Conservation (phyloP, 2,888 invertebrate species). For the Siphlonurus alternatus region DNA sequence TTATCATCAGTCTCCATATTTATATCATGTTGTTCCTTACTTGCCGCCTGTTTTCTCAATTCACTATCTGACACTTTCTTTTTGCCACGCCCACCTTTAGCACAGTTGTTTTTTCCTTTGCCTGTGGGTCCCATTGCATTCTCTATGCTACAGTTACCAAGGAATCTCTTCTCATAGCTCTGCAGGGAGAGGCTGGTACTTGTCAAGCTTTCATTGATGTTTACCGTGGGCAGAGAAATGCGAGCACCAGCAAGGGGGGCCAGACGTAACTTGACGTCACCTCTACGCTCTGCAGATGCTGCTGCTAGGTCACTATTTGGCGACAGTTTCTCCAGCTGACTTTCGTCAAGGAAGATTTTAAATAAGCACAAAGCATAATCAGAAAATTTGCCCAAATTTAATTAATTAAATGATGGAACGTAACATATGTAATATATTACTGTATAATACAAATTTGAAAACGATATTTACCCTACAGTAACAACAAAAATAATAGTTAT, state of each 20-base stretch:
- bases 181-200: conserved; percentile 61
- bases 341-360: background rate
- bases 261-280: conserved; percentile 18
- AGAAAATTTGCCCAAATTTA: too few species aligned
- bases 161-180: conserved; percentile 48
- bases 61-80: conserved; percentile 1
- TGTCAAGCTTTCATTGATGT: conserved; percentile 58
- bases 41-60: background rate
- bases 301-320: too few species aligned
- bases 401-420: too few species aligned
- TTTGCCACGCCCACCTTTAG: background rate
- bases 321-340: background rate
- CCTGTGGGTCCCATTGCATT: background rate
- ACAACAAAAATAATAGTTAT: too few species aligned
- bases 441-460: too few species aligned
- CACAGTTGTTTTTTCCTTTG: background rate
- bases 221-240: conserved; percentile 53
- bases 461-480: too few species aligned
- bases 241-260: conserved; percentile 40
- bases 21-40: background rate
- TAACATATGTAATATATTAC: too few species aligned
- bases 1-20: background rate
- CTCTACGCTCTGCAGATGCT: background rate
- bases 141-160: background rate
- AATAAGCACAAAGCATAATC: too few species aligned